phyloP scores from a whole-genome alignment of 2,888 invertebrate species.

The Pseudococcus longispinus region DNA sequence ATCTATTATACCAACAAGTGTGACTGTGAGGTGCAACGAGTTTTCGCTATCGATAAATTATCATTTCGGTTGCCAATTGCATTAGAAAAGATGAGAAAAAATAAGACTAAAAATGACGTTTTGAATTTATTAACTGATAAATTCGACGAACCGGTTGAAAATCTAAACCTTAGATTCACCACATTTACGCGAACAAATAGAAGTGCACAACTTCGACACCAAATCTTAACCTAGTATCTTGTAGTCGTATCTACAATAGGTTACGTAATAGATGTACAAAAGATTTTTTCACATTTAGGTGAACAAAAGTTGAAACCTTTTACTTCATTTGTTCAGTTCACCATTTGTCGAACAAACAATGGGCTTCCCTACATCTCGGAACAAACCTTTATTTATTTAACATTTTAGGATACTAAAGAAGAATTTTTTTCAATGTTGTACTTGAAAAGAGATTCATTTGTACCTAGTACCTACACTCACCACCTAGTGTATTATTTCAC shows the following conservation, averaged over 20 bases:
- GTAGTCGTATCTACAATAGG: neutral
- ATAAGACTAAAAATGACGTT: neutral
- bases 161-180: neutral
- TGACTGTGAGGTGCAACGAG: neutral
- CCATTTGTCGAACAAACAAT: neutral
- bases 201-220: neutral
- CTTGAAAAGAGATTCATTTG: neutral
- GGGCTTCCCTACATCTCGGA: neutral
- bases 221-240: neutral
- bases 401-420: neutral
- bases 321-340: neutral
- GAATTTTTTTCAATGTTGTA: neutral
- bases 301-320: neutral
- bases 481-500: neutral
- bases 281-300: neutral
- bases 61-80: neutral
- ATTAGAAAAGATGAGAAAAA: neutral
- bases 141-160: conserved; percentile 12
- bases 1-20: neutral
- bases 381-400: neutral
- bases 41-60: neutral
- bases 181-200: neutral
- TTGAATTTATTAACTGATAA: conserved; percentile 6
- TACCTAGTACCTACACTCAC: neutral
- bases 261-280: neutral